phyloP scores from a whole-genome alignment of 2,888 invertebrate genomes.

The Orthosia incerta region DNA sequence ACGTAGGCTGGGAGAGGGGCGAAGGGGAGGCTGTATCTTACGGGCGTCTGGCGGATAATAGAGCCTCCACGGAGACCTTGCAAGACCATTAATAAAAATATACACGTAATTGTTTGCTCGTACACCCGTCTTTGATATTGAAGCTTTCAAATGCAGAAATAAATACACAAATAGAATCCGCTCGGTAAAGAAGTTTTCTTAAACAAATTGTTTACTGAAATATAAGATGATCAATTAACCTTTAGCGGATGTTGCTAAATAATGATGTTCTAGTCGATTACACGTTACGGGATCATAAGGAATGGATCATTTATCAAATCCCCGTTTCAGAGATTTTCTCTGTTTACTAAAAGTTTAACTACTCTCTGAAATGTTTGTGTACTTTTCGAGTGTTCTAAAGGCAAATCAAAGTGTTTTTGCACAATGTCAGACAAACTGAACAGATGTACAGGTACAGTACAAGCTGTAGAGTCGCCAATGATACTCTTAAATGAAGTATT shows the following conservation, averaged over 20 bases:
- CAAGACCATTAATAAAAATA: conserved; percentile 70
- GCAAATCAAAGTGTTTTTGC: not conserved
- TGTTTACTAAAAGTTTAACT: not conserved
- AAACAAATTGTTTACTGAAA: conserved; percentile 72
- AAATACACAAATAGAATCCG: conserved; percentile 44
- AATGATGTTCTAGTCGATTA: conserved; percentile 48
- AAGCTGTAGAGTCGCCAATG: not conserved
- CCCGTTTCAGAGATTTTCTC: not conserved
- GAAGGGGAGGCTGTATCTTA: conserved; percentile 67
- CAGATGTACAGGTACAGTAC: no score
- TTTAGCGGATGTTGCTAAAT: conserved; percentile 67
- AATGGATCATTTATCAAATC: conserved; percentile 32
- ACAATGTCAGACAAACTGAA: no score
- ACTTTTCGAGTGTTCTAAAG: not conserved
- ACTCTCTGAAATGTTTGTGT: not conserved
- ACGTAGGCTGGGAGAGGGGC: conserved; percentile 66
- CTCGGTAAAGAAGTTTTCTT: conserved; percentile 25
- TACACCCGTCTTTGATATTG: conserved; percentile 45
- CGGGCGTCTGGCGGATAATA: conserved; percentile 66
- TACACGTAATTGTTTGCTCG: conserved; percentile 65
- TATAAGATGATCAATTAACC: conserved; percentile 76
- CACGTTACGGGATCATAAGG: conserved; percentile 1
- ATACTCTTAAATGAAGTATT: not conserved
- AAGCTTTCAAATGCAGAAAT: conserved; percentile 38
- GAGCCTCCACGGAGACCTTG: conserved; percentile 51